Evolutionary conservation across 2,113 vertebrate species (phyloP).

Genomic region (Pantherophis guttatus): DNA sequence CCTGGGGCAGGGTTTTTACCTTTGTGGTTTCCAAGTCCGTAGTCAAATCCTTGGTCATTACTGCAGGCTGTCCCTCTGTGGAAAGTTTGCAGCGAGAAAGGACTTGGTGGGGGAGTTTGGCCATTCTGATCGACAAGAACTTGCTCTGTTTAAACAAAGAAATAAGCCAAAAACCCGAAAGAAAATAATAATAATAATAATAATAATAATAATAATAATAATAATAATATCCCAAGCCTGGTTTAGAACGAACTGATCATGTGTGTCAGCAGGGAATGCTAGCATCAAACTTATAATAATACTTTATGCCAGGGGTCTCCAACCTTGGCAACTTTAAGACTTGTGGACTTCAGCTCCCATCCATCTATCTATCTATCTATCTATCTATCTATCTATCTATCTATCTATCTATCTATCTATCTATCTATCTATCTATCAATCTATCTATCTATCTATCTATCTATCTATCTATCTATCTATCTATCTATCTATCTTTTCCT

Average conservation of each 20-base stretch:
- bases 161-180: background rate
- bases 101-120: constrained; percentile 95
- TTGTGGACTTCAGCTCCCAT: too few species aligned
- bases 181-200: background rate
- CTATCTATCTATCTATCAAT: too few species aligned
- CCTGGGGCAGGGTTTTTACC: constrained; percentile 69
- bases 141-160: constrained; percentile 81
- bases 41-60: constrained; percentile 94
- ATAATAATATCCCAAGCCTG: background rate
- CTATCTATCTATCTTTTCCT: too few species aligned
- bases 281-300: background rate
- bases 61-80: constrained; percentile 81
- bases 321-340: too few species aligned
- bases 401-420: too few species aligned
- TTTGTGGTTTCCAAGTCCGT: constrained; percentile 96
- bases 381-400: too few species aligned
- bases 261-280: constrained; percentile 39
- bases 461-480: too few species aligned
- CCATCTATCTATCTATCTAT: too few species aligned
- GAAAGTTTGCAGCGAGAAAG: constrained; percentile 94
- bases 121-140: constrained; percentile 85
- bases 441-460: too few species aligned
- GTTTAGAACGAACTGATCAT: constrained; percentile 28
- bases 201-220: background rate
- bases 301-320: too few species aligned